Evolutionary conservation across 1,140 invertebrate species (phyloP), one percentile per base, ranked within the genome.

Genomic region (Bombus ignitus): DNA sequence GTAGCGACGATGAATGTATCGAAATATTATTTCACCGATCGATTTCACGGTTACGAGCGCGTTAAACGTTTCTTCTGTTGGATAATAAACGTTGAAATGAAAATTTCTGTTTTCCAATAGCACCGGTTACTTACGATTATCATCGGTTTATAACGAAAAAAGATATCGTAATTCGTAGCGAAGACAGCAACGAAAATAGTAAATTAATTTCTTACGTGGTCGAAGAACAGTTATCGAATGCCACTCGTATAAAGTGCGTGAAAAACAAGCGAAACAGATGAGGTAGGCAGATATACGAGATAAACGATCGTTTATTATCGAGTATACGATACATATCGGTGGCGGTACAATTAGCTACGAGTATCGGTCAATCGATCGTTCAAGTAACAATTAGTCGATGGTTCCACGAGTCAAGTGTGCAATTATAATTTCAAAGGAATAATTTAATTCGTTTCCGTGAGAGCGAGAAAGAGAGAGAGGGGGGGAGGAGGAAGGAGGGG

Each of bases 371-470:
- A 80, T 80, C 42, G 83, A 85, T 79, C 76, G 53, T 57, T 79
- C 57, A 44, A 73, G 57, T 42, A 80, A 85, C 68, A 72, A 80
- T 85, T 85, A 80, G 83, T 65, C 62, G 44, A 28, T 25, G 25
- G 47, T 71, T 39, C 2, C 32, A 28, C 37, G 72, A 80, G 83
- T 80, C 68, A 15, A 85, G 83, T 72, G 15, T 22, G 68, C 32
- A 70, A 71, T 85, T 80, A 85, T 85, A 80, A 85, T 85, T 80
- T 85, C 83, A 85, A 85, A 85, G 83, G 83, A 73, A 85, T 85
- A 85, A 80, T 85, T 85, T 80, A 35, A 85, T 85, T 22, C 57
- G 68, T 53, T 57, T 28, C n/a, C 47, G 18, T 53, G 18, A 53
- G 18, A 53, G 47, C 18, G 47, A 53, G 18, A 53, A 53, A 8